Conservation (phyloP, 1,140 invertebrate species). For the Microplitis mediator region DNA sequence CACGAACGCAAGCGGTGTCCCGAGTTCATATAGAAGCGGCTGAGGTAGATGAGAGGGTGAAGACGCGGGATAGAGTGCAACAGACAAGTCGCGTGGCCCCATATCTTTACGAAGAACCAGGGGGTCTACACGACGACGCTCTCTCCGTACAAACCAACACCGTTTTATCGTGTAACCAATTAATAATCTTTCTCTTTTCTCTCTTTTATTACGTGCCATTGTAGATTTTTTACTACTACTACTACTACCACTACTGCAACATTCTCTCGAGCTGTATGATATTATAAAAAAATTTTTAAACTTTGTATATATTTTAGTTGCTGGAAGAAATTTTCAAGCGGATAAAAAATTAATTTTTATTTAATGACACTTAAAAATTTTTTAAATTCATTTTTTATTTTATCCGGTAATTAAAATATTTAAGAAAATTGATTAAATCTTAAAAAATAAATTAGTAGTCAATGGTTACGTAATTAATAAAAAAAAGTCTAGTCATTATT, state of each 20-base stretch:
- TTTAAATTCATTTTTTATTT: background rate
- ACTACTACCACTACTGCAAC: too few relatives aligned
- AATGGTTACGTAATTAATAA: too few relatives aligned
- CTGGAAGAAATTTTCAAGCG: too few relatives aligned
- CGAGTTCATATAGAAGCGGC: too few relatives aligned
- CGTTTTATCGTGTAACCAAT: constrained; percentile 61
- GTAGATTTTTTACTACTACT: background rate
- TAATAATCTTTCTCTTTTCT: constrained; percentile 49
- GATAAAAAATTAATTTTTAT: too few relatives aligned
- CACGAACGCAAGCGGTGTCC: background rate
- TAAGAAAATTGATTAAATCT: too few relatives aligned
- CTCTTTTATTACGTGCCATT: constrained; percentile 3
- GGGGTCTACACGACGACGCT: constrained; percentile 50
- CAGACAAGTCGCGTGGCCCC: constrained; percentile 48
- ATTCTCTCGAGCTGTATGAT: too few relatives aligned
- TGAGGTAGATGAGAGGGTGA: background rate
- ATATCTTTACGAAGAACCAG: constrained; percentile 53
- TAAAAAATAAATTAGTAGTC: too few relatives aligned
- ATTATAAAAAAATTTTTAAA: too few relatives aligned
- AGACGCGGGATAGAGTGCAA: background rate
- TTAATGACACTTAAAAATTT: background rate
- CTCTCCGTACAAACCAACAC: constrained; percentile 55
- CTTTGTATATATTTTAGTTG: background rate
- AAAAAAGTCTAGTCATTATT: background rate
- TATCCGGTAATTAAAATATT: too few relatives aligned